Evolutionary conservation across 1,140 invertebrate species (phyloP), one percentile per base, ranked within the genome.

Genomic region (Nomia melanderi): DNA sequence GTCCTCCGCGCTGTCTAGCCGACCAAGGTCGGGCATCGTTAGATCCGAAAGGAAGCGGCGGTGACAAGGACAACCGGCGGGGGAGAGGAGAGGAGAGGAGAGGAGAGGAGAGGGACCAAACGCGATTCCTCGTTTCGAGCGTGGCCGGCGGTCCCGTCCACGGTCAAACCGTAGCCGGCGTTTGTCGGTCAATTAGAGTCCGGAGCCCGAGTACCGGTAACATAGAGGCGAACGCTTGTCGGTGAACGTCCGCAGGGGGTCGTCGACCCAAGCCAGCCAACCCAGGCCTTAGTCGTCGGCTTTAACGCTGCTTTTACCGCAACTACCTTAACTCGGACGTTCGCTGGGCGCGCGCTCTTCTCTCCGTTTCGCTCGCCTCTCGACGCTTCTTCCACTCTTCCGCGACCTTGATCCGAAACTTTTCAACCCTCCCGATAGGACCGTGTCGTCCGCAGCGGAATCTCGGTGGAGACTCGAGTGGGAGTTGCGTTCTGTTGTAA

Each of bases 201-300:
- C 72, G 33, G 80, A 63, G 47, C n/a, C n/a, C 77, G 70, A 85
- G 81, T 71, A 84, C 65, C 85, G 84, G 81, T 81, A 77, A 77
- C 66, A 71, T 36, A 74, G 74, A 77, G 75, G 84, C 82, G 83
- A 87, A 87, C 85, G 87, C 77, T 86, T 78, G 83, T 86, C 90
- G 91, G 91, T 92, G 91, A 92, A 92, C 88, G 91, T 92, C 90
- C 91, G 90, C 85, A 78, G 79, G 76, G 85, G 91, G 89, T 91
- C 91, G 86, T 88, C 89, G 89, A 92, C 88, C 91, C 77, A 57
- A 69, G 81, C 12, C 25, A 14, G 54, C 81, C 85, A 56, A 57
- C 47, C 76, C n/a, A 53, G 41, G 41, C n/a, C 23, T 31, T 39
- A 65, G 53, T 56, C 72, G 65, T 62, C 64, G 36, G 11, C 62